Evolutionary conservation across 2,113 vertebrate species (phyloP).

Genomic region (Manacus vitellinus): DNA sequence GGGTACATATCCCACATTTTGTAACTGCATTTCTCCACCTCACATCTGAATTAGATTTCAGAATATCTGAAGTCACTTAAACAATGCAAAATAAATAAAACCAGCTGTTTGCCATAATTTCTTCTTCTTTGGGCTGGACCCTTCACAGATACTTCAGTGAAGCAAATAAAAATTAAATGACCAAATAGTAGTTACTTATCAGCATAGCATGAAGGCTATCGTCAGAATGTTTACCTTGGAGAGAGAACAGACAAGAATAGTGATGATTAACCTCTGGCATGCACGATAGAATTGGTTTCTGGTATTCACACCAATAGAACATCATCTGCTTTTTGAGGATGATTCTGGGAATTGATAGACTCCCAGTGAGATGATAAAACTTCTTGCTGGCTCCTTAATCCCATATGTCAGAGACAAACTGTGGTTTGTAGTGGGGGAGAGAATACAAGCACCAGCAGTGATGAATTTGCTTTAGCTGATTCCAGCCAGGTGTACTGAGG

Average conservation of each 20-base stretch:
- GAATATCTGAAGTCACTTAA: slow-evolving; percentile 24
- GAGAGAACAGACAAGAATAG: background rate
- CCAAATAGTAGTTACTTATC: background rate
- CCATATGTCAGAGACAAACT: background rate
- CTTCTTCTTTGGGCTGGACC: background rate
- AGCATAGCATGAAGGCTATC: background rate
- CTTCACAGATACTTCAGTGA: background rate
- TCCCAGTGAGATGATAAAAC: background rate
- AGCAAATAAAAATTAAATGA: background rate
- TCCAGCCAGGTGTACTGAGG: background rate
- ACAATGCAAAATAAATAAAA: slow-evolving; percentile 31
- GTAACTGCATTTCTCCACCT: slow-evolving; percentile 1
- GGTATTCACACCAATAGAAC: background rate
- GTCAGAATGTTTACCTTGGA: background rate
- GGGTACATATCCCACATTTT: background rate
- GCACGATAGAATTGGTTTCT: background rate
- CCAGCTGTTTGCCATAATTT: background rate
- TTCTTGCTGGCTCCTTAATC: background rate
- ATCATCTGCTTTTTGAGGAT: background rate
- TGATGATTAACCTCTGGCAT: background rate
- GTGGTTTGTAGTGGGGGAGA: background rate
- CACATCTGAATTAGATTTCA: slow-evolving; percentile 46
- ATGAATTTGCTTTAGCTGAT: background rate
- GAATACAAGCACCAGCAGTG: background rate
- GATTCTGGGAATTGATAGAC: background rate